Evolutionary conservation across 2,888 invertebrate species (phyloP).

Genomic region (Trilocha varians): DNA sequence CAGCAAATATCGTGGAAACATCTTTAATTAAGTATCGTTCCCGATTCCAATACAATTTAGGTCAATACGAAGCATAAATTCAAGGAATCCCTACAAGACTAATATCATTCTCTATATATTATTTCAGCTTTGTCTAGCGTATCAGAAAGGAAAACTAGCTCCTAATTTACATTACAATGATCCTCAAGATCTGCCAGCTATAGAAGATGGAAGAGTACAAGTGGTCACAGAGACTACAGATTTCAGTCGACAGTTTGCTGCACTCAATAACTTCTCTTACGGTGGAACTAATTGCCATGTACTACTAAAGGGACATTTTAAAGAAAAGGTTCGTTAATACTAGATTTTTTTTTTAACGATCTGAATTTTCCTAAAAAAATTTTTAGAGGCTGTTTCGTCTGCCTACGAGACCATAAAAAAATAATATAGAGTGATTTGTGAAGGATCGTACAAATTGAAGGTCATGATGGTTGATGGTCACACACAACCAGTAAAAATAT

Average conservation of each 20-base stretch:
- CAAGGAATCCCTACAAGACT: too few species aligned
- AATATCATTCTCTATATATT: too few species aligned
- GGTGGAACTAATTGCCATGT: slow-evolving; percentile 37
- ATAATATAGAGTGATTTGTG: too few species aligned
- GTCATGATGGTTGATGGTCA: too few species aligned
- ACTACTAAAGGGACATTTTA: slow-evolving; percentile 38
- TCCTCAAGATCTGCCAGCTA: slow-evolving; percentile 21
- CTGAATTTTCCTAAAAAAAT: neutral
- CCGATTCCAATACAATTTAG: too few species aligned
- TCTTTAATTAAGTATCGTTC: too few species aligned
- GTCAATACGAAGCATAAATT: too few species aligned
- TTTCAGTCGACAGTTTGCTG: slow-evolving; percentile 28
- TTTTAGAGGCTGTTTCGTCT: too few species aligned
- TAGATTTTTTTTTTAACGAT: neutral
- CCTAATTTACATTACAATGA: slow-evolving; percentile 31
- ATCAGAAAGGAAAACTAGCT: slow-evolving; percentile 29
- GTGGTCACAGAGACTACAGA: slow-evolving; percentile 24
- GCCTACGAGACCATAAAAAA: too few species aligned
- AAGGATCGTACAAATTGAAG: too few species aligned
- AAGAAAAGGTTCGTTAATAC: slow-evolving; percentile 29
- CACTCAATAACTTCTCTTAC: slow-evolving; percentile 30
- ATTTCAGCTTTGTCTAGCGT: slow-evolving; percentile 34
- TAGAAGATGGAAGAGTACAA: slow-evolving; percentile 26
- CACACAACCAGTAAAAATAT: too few species aligned
- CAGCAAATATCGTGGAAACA: too few species aligned